Percentiles rank a stretch among this genome's conserved stretches.
These are phyloP conservation scores for Agelastica alni DNA, from an alignment of 2,888 invertebrate species.

Conservation along the genomic window DNA sequence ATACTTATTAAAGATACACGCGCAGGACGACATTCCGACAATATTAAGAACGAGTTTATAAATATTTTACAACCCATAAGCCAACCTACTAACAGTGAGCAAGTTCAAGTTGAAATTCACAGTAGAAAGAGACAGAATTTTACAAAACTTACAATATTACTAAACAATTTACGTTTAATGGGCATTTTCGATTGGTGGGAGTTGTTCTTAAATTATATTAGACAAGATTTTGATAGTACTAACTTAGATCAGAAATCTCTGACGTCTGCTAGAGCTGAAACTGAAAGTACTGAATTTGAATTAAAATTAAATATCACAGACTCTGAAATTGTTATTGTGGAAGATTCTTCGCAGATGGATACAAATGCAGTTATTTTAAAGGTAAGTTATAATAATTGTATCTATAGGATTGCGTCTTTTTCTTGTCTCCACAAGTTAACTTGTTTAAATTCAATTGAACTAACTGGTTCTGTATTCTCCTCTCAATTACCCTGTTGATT, in stretches of 20 bases:
- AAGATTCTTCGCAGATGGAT: conserved; percentile 84
- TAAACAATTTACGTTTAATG: conserved; percentile 94
- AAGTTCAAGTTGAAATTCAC: conserved; percentile 55
- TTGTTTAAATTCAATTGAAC: too few species aligned
- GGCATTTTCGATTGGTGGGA: conserved; percentile 94
- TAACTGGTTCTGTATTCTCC: too few species aligned
- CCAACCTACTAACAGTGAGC: conserved; percentile 36
- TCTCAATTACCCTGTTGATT: too few species aligned
- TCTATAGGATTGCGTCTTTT: too few species aligned
- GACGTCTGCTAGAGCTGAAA: conserved; percentile 35
- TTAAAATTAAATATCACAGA: conserved; percentile 92
- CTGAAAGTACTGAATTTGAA: conserved; percentile 65
- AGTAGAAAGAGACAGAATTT: conserved; percentile 67
- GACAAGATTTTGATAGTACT: conserved; percentile 52
- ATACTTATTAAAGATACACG: conserved; percentile 78
- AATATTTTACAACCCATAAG: conserved; percentile 78
- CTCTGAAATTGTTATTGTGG: conserved; percentile 92
- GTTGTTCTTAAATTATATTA: conserved; percentile 77
- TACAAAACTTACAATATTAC: conserved; percentile 81
- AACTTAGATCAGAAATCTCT: conserved; percentile 40
- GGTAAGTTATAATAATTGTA: too few species aligned
- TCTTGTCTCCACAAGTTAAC: too few species aligned
- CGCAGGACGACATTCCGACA: conserved; percentile 62
- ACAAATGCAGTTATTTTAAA: conserved; percentile 93
- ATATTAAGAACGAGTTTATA: conserved; percentile 84